Conservation (phyloP, 2,888 invertebrate genomes). For the Galeruca laticollis region DNA sequence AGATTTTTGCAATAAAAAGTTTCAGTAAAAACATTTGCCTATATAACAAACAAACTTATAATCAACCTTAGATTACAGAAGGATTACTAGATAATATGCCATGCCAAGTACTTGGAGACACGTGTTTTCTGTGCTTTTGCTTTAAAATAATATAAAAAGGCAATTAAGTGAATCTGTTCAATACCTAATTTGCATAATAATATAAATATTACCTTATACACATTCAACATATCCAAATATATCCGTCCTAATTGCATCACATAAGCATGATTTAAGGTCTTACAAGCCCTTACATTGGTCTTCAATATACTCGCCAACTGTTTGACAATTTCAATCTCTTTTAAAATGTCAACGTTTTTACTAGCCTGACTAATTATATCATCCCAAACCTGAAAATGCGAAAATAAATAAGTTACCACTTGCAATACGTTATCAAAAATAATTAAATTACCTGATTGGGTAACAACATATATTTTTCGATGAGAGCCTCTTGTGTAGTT, state of each 20-base stretch:
- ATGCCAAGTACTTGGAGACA: too few relatives aligned
- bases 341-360: conserved; percentile 95
- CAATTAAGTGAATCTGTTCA: background rate
- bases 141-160: too few relatives aligned
- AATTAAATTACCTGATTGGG: conserved; percentile 86
- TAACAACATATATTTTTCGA: conserved; percentile 96
- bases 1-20: too few relatives aligned
- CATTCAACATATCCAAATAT: conserved; percentile 98
- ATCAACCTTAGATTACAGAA: background rate
- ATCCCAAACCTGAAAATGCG: conserved; percentile 80
- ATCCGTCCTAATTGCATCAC: conserved; percentile 95
- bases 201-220: conserved; percentile 84
- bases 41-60: too few relatives aligned
- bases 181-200: background rate
- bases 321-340: conserved; percentile 96
- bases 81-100: background rate
- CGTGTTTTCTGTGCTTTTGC: too few relatives aligned
- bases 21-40: too few relatives aligned
- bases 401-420: conserved; percentile 3
- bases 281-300: conserved; percentile 99
- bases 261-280: conserved; percentile 96
- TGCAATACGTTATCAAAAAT: background rate
- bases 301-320: conserved; percentile 98
- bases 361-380: conserved; percentile 97
- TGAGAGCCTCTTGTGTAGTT: conserved; percentile 90